Evolutionary conservation across 2,888 invertebrate genomes (phyloP).

Genomic region (Dryomyza anilis): DNA sequence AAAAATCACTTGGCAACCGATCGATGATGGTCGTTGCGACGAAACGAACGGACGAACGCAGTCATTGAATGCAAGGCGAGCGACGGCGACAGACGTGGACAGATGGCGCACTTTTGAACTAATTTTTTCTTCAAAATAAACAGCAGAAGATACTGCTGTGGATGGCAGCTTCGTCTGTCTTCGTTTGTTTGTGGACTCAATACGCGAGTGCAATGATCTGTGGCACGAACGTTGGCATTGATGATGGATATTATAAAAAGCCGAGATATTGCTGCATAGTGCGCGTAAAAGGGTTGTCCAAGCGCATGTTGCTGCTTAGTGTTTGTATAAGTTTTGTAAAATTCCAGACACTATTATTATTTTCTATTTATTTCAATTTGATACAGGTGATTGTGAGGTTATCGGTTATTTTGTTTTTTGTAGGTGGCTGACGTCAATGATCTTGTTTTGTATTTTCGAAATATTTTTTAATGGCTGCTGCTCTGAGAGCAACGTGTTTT

Average conservation of each 20-base stretch:
- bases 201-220: conserved; percentile 14
- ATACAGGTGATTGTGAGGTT: too few relatives aligned
- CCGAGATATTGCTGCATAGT: not conserved
- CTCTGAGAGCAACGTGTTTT: too few relatives aligned
- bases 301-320: too few relatives aligned
- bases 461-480: too few relatives aligned
- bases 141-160: too few relatives aligned
- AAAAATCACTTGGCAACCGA: conserved; percentile 27
- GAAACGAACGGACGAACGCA: not conserved
- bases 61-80: not conserved
- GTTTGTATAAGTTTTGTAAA: too few relatives aligned
- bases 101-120: conserved; percentile 4
- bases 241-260: not conserved
- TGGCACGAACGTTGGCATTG: not conserved
- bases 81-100: not conserved
- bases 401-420: too few relatives aligned
- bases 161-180: not conserved
- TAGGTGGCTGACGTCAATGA: too few relatives aligned
- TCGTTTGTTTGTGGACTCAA: not conserved
- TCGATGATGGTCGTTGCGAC: conserved; percentile 7
- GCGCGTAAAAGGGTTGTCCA: not conserved
- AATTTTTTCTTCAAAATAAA: not conserved
- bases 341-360: too few relatives aligned
- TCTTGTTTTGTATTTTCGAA: too few relatives aligned
- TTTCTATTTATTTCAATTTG: too few relatives aligned